Evolutionary conservation across 1,140 invertebrate genomes (phyloP).

Genomic region (Samia ricini): DNA sequence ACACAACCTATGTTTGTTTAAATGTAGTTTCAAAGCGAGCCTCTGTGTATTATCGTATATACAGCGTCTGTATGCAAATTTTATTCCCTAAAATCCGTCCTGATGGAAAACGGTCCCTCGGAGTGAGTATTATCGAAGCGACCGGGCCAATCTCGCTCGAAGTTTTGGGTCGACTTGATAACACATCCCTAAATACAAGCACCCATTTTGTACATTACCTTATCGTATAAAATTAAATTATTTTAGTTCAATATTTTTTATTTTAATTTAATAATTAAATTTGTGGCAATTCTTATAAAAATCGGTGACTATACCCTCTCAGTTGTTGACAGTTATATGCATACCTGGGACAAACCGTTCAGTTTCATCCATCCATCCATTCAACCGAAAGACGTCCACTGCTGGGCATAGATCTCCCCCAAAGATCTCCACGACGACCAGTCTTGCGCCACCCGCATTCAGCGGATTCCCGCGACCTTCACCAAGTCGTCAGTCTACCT

Average conservation of each 20-base stretch:
- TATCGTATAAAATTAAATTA: constrained; percentile 37
- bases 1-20: constrained; percentile 9
- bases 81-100: constrained; percentile 59
- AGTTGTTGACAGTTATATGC: too few species aligned
- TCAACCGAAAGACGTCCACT: too few species aligned
- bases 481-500: too few species aligned
- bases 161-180: constrained; percentile 68
- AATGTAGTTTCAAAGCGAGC: constrained; percentile 35
- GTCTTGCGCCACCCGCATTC: too few species aligned
- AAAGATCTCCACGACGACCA: too few species aligned
- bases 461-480: too few species aligned
- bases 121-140: constrained; percentile 49
- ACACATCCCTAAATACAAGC: constrained; percentile 36
- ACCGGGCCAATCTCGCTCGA: constrained; percentile 26
- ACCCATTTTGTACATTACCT: constrained; percentile 35
- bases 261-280: constrained; percentile 16
- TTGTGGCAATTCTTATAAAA: neutral
- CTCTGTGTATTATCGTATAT: constrained; percentile 42
- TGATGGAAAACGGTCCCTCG: constrained; percentile 57
- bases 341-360: too few species aligned
- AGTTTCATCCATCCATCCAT: too few species aligned
- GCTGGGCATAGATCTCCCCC: too few species aligned
- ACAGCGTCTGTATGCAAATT: constrained; percentile 67
- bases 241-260: constrained; percentile 35
- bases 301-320: too few species aligned